These are phyloP conservation scores for Gyrodactylus salaris DNA, from an alignment of 1,140 invertebrate genomes.

Conservation along the genomic window DNA sequence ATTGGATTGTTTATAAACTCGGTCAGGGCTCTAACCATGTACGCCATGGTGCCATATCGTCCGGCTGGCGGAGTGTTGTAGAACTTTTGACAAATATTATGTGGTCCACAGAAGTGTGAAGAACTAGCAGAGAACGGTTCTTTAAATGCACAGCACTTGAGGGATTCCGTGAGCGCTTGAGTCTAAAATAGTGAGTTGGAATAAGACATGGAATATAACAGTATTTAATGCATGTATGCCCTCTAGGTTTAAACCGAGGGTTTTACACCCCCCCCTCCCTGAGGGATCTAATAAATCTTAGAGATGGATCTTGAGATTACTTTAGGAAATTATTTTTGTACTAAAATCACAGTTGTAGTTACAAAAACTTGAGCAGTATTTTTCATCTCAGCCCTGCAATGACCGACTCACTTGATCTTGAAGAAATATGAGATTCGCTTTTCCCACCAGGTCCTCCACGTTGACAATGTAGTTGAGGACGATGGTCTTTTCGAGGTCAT, in stretches of 20 bases:
- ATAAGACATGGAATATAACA: too few relatives aligned
- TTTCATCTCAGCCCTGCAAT: too few relatives aligned
- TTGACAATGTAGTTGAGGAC: conserved; percentile 31
- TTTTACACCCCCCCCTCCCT: too few relatives aligned
- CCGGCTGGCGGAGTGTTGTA: not conserved
- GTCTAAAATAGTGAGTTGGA: too few relatives aligned
- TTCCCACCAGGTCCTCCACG: conserved; percentile 61
- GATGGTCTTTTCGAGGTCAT: conserved; percentile 36
- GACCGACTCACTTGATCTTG: conserved; percentile 76
- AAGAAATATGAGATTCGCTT: conserved; percentile 67
- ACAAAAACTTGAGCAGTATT: conserved; percentile 3
- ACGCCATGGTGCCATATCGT: not conserved
- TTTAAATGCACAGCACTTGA: not conserved
- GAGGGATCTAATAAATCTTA: too few relatives aligned
- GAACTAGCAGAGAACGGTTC: too few relatives aligned
- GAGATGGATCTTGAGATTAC: too few relatives aligned
- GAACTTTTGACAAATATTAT: not conserved
- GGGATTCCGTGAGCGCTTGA: too few relatives aligned
- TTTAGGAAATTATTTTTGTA: too few relatives aligned
- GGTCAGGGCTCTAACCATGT: not conserved
- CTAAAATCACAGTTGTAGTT: conserved; percentile 4
- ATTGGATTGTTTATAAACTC: not conserved
- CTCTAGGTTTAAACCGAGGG: too few relatives aligned
- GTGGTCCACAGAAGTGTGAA: not conserved
- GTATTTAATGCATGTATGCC: too few relatives aligned